Evolutionary conservation across 2,797 vertebrate species (phyloP).

Genomic region (Okamejei kenojei): DNA sequence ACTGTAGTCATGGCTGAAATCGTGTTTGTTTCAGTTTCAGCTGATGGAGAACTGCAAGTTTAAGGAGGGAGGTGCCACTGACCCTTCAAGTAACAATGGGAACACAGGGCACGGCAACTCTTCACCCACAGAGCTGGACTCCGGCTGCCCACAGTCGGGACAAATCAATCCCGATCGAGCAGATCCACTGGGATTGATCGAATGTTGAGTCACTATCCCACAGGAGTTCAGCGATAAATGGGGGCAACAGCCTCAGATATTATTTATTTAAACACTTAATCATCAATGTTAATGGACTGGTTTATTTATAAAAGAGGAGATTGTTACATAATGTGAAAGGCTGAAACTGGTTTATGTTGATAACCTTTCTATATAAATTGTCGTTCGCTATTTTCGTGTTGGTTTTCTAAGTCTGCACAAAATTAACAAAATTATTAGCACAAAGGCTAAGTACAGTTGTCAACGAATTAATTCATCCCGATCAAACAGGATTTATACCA

Average conservation of each 20-base stretch:
- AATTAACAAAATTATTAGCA: no score
- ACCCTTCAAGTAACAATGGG: not conserved
- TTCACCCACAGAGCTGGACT: no score
- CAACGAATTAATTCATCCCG: no score
- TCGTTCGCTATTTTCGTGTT: not conserved
- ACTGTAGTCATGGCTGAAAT: not conserved
- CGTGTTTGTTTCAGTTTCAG: not conserved
- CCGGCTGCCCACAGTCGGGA: not conserved
- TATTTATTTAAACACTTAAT: slow-evolving; percentile 6
- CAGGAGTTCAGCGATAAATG: not conserved
- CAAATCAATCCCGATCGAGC: not conserved
- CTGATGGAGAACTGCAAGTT: not conserved
- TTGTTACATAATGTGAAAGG: not conserved
- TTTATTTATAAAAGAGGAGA: not conserved
- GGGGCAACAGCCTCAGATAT: not conserved
- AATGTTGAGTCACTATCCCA: not conserved
- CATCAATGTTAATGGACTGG: not conserved
- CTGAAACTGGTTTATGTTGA: not conserved
- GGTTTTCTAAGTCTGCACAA: no score
- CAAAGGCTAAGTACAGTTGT: no score
- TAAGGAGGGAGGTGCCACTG: not conserved
- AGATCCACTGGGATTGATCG: not conserved
- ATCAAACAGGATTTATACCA: no score
- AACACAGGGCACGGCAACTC: no score
- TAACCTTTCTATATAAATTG: not conserved